phyloP scores from a whole-genome alignment of 2,888 invertebrate species.

The Portevinia maculata region DNA sequence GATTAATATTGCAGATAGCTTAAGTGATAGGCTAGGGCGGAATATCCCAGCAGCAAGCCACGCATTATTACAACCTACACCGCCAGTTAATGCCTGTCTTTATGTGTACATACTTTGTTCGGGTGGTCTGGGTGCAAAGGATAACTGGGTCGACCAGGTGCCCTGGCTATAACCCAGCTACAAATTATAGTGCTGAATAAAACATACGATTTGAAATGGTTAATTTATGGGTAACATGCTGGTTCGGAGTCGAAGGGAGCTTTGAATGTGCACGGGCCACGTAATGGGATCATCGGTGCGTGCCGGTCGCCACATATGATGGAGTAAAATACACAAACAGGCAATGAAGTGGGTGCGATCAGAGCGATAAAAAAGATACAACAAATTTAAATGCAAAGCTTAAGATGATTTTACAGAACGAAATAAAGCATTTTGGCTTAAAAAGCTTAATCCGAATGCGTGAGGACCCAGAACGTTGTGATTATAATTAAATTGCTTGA shows the following conservation, averaged over 20 bases:
- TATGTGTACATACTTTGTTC: constrained; percentile 1
- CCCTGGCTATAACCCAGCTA: constrained; percentile 30
- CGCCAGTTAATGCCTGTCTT: constrained; percentile 11
- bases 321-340: constrained; percentile 1
- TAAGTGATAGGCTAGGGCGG: constrained; percentile 29
- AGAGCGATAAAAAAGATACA: constrained; percentile 24
- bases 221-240: constrained; percentile 62
- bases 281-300: constrained; percentile 63
- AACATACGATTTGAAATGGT: constrained; percentile 62
- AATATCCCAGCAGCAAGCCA: constrained; percentile 3
- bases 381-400: constrained; percentile 5
- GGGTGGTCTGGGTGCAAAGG: constrained; percentile 18
- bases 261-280: constrained; percentile 25
- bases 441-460: not conserved
- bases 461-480: not conserved
- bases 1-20: constrained; percentile 63
- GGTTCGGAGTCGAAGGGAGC: constrained; percentile 25
- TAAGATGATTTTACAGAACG: constrained; percentile 1
- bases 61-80: constrained; percentile 38
- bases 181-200: constrained; percentile 67
- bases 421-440: not conserved
- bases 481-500: not conserved
- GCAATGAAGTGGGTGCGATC: constrained; percentile 11
- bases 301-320: constrained; percentile 66
- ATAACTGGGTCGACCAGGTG: constrained; percentile 61